phyloP scores from a whole-genome alignment of 1,140 invertebrate species.

The Rhynchophorus ferrugineus region DNA sequence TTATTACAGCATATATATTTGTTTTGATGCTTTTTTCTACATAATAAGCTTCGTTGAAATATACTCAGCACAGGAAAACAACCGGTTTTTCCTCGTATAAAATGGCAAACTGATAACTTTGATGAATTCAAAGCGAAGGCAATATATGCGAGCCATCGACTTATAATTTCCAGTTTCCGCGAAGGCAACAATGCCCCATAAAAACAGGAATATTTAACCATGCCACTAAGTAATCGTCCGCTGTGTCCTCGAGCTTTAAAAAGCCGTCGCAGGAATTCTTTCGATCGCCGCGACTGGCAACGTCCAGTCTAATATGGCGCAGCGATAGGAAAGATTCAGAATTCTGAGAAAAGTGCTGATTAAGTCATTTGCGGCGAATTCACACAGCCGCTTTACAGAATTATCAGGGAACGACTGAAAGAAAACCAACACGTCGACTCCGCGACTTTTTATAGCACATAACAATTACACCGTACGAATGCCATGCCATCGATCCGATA shows the following conservation, averaged over 20 bases:
- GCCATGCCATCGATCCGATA: conserved; percentile 24
- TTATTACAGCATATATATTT: too few relatives aligned
- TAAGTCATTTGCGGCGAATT: conserved; percentile 35
- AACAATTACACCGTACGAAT: conserved; percentile 32
- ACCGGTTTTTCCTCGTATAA: too few relatives aligned
- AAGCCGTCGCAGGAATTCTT: conserved; percentile 15
- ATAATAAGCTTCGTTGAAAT: too few relatives aligned
- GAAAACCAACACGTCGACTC: conserved; percentile 32
- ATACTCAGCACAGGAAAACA: too few relatives aligned
- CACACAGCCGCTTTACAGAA: conserved; percentile 31
- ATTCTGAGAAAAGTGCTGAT: conserved; percentile 30
- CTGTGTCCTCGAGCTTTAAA: conserved; percentile 7
- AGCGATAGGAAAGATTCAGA: conserved; percentile 18
- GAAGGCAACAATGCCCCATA: neutral
- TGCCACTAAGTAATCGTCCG: conserved; percentile 17
- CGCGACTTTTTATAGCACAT: conserved; percentile 32
- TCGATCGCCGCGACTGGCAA: conserved; percentile 4
- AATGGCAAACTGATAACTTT: too few relatives aligned
- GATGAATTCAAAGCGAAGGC: too few relatives aligned
- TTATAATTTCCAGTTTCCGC: neutral
- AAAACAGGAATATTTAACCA: neutral
- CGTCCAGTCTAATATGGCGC: conserved; percentile 16
- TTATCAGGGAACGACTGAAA: conserved; percentile 26
- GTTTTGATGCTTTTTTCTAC: too few relatives aligned
- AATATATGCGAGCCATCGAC: too few relatives aligned